These are phyloP conservation scores for Apomyelois bistriatella DNA, from an alignment of 2,888 invertebrate genomes.

Conservation along the genomic window DNA sequence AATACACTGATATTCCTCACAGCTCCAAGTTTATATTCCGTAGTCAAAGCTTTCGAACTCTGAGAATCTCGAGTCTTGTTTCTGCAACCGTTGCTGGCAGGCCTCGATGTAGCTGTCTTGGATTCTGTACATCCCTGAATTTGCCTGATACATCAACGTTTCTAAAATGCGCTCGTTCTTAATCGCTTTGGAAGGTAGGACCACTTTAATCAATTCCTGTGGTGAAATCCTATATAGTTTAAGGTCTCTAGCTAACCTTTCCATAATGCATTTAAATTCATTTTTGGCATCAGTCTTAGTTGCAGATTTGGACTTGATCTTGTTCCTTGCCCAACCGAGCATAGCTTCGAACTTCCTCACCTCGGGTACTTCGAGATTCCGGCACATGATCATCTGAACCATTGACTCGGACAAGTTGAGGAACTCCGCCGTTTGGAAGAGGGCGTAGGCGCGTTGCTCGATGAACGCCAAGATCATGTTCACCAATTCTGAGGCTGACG, in stretches of 20 bases:
- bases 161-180: slow-evolving; percentile 95
- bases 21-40: slow-evolving; percentile 80
- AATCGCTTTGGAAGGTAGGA: slow-evolving; percentile 94
- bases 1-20: slow-evolving; percentile 77
- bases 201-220: slow-evolving; percentile 95
- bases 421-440: slow-evolving; percentile 92
- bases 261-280: slow-evolving; percentile 96
- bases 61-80: slow-evolving; percentile 92
- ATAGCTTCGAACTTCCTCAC: slow-evolving; percentile 96
- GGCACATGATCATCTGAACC: slow-evolving; percentile 96
- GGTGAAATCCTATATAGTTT: slow-evolving; percentile 95
- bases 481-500: slow-evolving; percentile 94
- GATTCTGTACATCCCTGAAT: slow-evolving; percentile 94
- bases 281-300: slow-evolving; percentile 90
- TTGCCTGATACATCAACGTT: slow-evolving; percentile 95
- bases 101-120: slow-evolving; percentile 93
- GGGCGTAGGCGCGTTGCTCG: slow-evolving; percentile 90
- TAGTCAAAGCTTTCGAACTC: slow-evolving; percentile 91
- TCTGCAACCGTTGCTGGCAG: slow-evolving; percentile 91
- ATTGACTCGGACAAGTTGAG: slow-evolving; percentile 94
- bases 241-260: slow-evolving; percentile 91
- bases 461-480: slow-evolving; percentile 96
- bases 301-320: slow-evolving; percentile 88
- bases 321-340: slow-evolving; percentile 93
- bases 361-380: slow-evolving; percentile 93